Evolutionary conservation across 2,113 vertebrate species (phyloP).

Genomic region (Thryonomys swinderianus): DNA sequence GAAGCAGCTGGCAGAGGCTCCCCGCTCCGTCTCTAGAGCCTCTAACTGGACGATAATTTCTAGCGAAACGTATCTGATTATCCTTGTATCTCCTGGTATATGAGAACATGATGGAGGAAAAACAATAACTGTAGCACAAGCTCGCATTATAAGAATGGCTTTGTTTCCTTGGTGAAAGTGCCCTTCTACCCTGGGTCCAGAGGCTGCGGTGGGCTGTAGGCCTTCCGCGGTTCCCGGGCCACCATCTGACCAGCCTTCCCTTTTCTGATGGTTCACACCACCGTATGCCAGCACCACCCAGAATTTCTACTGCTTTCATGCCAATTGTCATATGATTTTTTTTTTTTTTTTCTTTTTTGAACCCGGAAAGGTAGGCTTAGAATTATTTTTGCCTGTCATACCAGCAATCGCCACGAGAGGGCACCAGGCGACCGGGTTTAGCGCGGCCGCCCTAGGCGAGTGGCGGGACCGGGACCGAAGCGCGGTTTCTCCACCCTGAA

Average conservation of each 20-base stretch:
- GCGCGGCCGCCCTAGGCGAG: too few species aligned
- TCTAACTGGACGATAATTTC: neutral
- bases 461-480: too few species aligned
- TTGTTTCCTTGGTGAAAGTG: too few species aligned
- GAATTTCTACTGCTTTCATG: constrained; percentile 8
- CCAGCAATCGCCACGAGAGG: neutral
- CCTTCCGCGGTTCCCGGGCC: too few species aligned
- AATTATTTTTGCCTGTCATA: neutral
- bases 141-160: neutral
- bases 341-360: neutral
- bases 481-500: neutral
- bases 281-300: neutral
- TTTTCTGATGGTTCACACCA: neutral
- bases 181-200: too few species aligned
- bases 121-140: neutral
- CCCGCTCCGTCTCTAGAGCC: neutral
- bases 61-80: neutral
- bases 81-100: neutral
- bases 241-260: neutral
- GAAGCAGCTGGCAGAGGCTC: neutral
- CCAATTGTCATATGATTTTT: neutral
- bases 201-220: too few species aligned
- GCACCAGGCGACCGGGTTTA: neutral
- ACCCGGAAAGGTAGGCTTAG: neutral
- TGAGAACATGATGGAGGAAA: neutral